Evolutionary conservation across 2,888 invertebrate genomes (phyloP), one percentile per base, ranked within the genome.

Genomic region (Dorcus hopei): DNA sequence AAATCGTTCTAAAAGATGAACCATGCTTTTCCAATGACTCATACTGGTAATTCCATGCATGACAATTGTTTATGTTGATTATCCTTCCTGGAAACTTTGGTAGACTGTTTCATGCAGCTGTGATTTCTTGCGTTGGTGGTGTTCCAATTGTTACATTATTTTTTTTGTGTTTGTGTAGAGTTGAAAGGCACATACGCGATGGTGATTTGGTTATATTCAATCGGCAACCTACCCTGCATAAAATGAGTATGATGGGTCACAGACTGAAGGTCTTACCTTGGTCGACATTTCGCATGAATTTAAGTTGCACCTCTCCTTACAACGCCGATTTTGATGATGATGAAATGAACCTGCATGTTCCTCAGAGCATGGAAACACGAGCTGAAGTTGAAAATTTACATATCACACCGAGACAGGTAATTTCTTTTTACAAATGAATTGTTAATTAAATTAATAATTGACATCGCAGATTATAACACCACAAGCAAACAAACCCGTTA

Each of bases 161-260:
- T n/a, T 9, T 40, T 14, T 16, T 55, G 9, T 45, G 9, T 6
- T 42, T 11, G 67, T 67, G 49, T 54, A 83, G 84, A 79, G 97
- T 99, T 1, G 99, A 99, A 77, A 82, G 99, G 40, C 99, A 99
- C 80, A 91, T 99, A 76, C 87, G 97, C 62, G 98, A 99, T 77
- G 97, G 97, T 61, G 99, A 99, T 80, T 84, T 97, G 64, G 95
- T 99, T 14, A 96, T 99, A 67, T 99, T 99, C 85, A 99, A 99
- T 81, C 91, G 99, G 65, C 99, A 99, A 77, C 99, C 99, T 0
- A 99, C 99, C 2, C 86, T 99, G 4, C 99, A 99, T 81, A 99
- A 99, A 81, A 99, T 99, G 99, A 95, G 95, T 89, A 99, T 99
- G 99, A 99, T 99, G 99, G 98, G 99, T 63, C 99, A 99, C 81